These are phyloP conservation scores for Buathra laborator DNA, from an alignment of 2,888 invertebrate genomes.

Conservation along the genomic window DNA sequence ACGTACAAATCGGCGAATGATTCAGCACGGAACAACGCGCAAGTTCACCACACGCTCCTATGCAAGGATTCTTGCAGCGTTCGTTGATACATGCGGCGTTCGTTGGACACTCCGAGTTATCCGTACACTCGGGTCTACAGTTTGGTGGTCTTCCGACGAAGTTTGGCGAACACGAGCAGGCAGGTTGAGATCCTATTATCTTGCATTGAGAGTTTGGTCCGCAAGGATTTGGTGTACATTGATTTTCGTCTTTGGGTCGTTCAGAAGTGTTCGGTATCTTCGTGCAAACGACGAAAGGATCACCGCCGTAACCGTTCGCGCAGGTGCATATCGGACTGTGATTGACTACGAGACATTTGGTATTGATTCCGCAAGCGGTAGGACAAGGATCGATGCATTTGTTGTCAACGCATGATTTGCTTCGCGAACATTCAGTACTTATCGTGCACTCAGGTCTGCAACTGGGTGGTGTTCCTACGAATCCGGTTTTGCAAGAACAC, in stretches of 20 bases:
- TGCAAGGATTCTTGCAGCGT: conserved; percentile 94
- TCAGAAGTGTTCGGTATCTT: conserved; percentile 77
- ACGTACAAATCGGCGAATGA: conserved; percentile 93
- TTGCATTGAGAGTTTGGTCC: conserved; percentile 94
- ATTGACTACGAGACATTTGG: conserved; percentile 93
- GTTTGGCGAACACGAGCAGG: conserved; percentile 93
- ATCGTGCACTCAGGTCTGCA: conserved; percentile 94
- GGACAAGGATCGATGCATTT: conserved; percentile 94
- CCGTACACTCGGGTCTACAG: conserved; percentile 94
- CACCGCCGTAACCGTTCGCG: conserved; percentile 91
- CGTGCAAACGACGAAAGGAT: conserved; percentile 91
- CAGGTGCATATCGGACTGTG: conserved; percentile 96
- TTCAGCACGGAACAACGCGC: conserved; percentile 94
- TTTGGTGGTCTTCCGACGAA: conserved; percentile 94
- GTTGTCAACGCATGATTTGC: conserved; percentile 92
- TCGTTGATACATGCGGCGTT: conserved; percentile 93
- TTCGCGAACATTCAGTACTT: conserved; percentile 93
- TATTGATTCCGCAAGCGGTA: conserved; percentile 92
- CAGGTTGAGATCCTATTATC: conserved; percentile 92
- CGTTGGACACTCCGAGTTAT: conserved; percentile 92
- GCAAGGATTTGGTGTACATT: conserved; percentile 93
- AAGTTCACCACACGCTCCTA: conserved; percentile 91
- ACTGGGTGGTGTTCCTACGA: conserved; percentile 92
- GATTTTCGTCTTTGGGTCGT: conserved; percentile 86
- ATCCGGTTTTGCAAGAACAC: conserved; percentile 92